Base-by-base conservation (phyloP, 2,888 invertebrate genomes). In the Heteromyza rotundicornis region DNA sequence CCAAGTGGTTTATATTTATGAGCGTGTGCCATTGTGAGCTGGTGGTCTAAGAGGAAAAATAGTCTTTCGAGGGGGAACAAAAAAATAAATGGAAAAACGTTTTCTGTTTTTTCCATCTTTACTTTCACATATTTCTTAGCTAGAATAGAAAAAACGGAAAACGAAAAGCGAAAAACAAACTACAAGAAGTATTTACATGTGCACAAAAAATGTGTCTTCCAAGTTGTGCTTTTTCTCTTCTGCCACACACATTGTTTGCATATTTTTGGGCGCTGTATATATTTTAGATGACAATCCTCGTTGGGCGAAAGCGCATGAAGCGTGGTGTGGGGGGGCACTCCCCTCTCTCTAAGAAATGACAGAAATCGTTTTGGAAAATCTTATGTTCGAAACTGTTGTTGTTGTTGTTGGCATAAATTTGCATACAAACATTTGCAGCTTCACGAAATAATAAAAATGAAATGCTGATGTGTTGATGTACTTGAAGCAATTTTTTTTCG, bases 361-460 rank as follows among this genome's bases (percentile, higher is more conserved):
- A 27, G 10, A 40, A 40, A 40, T 10, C 10, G 5, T 7, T n/a
- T n/a, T 40, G 40, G 40, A 10, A 32, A 40, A 40, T 40, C 40
- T 40, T 7, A 27, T 27, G 27, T 27, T 27, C 5, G 27, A 27
- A 27, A 27, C 27, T 27, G 27, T 27, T 10, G 40, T 7, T 40
- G 40, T n/a, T 32, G 32, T 32, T 32, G 40, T 7, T 40, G 40
- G 40, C 40, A 40, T 40, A 40, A 40, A 40, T 40, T 40, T 40
- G 40, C 40, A 40, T 40, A 40, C 14, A 40, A 40, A 40, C 40
- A 40, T 40, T 40, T 40, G 5, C 40, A 40, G 40, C 40, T 40
- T 27, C 7, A 27, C 27, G 27, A 27, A 27, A 27, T 27, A 27
- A 27, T 7, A 27, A 27, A 27, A 27, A 27, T 7, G 27, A 27